Base-by-base conservation (phyloP, 2,797 vertebrate genomes). In the Babyrousa celebensis region DNA sequence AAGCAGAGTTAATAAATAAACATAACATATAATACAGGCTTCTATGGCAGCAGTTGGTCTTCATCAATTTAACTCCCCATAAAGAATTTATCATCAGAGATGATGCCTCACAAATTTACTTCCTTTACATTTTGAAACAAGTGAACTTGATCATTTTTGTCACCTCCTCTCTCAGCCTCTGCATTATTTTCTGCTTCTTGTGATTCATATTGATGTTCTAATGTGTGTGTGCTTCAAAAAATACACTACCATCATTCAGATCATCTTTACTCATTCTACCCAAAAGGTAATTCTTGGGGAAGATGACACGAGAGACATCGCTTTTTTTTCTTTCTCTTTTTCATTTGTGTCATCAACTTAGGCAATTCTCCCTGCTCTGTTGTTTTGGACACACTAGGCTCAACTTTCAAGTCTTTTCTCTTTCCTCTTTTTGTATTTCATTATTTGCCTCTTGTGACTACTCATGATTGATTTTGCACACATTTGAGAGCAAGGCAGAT, bases 401-500 rank as follows among this genome's bases (percentile, higher is more conserved):
- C 63, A 65, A 5, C 79, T 94, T 96, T 91, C 54, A 0, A 25
- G 77, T 87, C 62, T 52, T 77, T 94, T 36, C 95, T 29, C 63
- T 48, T 98, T 97, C 95, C 95, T 97, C 97, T 98, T 97, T 99
- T 98, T 99, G 85, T 98, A 99, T n/a, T 99, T 98, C 89, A 98
- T 95, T 90, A 99, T 99, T 98, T 99, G 98, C 91, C 98, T 98
- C 83, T 98, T 98, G 82, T 98, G 82, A 99, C 95, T 27, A 98
- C 95, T 98, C 96, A 32, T 99, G 99, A 97, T 99, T 98, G 48
- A 99, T 97, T 79, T 98, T 98, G 97, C 98, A 99, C 93, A 99
- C 94, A 90, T 97, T 98, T 75, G 91, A 78, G 1, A 12, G 54
- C 77, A 97, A 48, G 27, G 95, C 16, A 58, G 67, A 86, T 95